Percentiles rank a stretch among this genome's conserved stretches.
Evolutionary conservation across 1,140 invertebrate genomes (phyloP).

Genomic region (Drosophila pallidifrons): DNA sequence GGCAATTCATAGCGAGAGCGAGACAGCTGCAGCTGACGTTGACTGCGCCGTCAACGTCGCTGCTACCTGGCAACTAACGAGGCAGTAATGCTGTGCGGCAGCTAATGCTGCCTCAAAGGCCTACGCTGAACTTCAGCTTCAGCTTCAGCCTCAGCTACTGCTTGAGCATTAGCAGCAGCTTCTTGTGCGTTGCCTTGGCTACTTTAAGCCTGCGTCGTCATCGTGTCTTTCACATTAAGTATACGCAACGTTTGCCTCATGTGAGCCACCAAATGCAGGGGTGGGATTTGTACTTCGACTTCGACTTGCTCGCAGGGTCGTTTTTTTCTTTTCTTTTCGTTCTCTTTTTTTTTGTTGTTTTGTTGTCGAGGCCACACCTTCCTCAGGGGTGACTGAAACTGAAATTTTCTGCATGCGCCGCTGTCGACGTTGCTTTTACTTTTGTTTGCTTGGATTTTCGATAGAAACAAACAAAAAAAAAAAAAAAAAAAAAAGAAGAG

Average conservation of each 20-base stretch:
- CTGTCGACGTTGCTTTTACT: constrained; percentile 72
- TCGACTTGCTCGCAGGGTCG: constrained; percentile 62
- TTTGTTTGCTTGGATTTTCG: constrained; percentile 82
- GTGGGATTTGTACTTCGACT: constrained; percentile 24
- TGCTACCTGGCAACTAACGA: constrained; percentile 72
- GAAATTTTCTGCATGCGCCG: constrained; percentile 56
- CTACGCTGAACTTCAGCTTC: constrained; percentile 25
- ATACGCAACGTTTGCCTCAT: constrained; percentile 62
- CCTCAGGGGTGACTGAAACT: constrained; percentile 80
- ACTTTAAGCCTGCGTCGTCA: constrained; percentile 70
- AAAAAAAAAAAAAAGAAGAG: constrained; percentile 28
- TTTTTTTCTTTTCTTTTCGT: constrained; percentile 47
- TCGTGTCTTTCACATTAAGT: constrained; percentile 67
- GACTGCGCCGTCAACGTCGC: constrained; percentile 26
- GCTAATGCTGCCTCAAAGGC: constrained; percentile 55
- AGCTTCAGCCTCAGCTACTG: constrained; percentile 29
- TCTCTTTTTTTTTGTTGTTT: constrained; percentile 30
- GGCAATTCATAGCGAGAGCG: constrained; percentile 3
- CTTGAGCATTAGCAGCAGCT: constrained; percentile 38
- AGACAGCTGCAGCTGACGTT: constrained; percentile 25
- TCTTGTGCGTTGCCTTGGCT: constrained; percentile 67
- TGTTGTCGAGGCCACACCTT: constrained; percentile 78
- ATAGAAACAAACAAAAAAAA: constrained; percentile 48
- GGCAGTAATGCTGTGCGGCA: constrained; percentile 79
- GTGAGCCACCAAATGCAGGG: constrained; percentile 32